Base-by-base conservation (phyloP, 2,888 invertebrate species). In the Cataglyphis livida region DNA sequence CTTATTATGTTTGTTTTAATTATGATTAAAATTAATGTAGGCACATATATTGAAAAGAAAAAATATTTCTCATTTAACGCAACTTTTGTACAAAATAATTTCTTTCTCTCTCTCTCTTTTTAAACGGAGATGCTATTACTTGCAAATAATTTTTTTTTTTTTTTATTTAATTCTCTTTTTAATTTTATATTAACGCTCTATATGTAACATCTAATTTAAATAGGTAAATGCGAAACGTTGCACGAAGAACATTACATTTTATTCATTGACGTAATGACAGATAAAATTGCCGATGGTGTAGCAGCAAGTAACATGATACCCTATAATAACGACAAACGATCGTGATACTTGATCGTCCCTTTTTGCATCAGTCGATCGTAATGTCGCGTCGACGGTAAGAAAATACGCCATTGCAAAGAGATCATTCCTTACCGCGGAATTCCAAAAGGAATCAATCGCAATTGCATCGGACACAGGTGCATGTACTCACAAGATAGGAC, bases 381-480 rank as follows among this genome's bases (percentile, higher is more conserved):
- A 78, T 70, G 57, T 78, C 78, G 32, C 75, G 73, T 70, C 57
- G 70, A 41, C 32, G 59, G 61, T 35, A 70, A 82, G 76, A 82
- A 70, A 70, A 59, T 28, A 28, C 57, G 64, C 57, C 59, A 66
- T 15, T 51, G 59, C 48, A 54, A 15, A 38, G 15, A 71, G 64
- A 51, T 73, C 81, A 64, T 84, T 71, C 48, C 59, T 79, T 59
- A 61, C 12, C 51, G 57, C 74, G 64, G 70, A 86, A 88, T 88
- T 84, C 54, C 81, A 79, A 84, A 81, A 79, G 68, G 51, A 71
- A 68, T 68, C 82, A 73, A 81, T 73, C 75, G 75, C 70, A 57
- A n/a, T 61, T 62, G 65, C 73, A 12, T 7, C 41, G 61, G 10
- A 1, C 41, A 81, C 89, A 88, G 85, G 89, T 88, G 89, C 84